Base-by-base conservation (phyloP, 2,888 invertebrate species). In the Embidobia sp. region DNA sequence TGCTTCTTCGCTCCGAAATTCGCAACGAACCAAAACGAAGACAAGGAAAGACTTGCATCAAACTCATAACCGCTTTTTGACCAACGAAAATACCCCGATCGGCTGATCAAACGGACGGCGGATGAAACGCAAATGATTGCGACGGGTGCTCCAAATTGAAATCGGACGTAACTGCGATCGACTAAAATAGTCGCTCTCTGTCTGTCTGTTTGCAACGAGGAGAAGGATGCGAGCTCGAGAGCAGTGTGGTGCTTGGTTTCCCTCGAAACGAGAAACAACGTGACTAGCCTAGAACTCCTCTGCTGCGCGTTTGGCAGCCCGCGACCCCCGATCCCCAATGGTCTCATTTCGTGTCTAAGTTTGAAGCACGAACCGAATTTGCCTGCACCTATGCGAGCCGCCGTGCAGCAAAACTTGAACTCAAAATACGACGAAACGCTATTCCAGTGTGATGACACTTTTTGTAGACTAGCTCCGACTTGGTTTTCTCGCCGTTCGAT, bases 101-200 rank as follows among this genome's bases (percentile, higher is more conserved):
- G n/a, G n/a, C n/a, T n/a, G n/a, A n/a, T n/a, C n/a, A n/a, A n/a
- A n/a, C n/a, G n/a, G n/a, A n/a, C n/a, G n/a, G n/a, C n/a, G n/a
- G 40, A 63, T 46, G 35, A 46, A 46, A 11, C 15, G 27, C 26
- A 33, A 44, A 27, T 15, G 33, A 18, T 55, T 55, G 19, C 15
- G 53, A 26, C 53, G 22, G n/a, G 49, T 49, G 70, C 57, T 70
- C 70, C 61, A 61, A 59, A 69, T 69, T 59, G 61, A 53, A 70
- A 61, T 59, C 42, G 59, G 59, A 35, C 59, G 49, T 51, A 51
- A 61, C 44, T 61, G 35, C 44, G 53, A 55, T 63, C 46, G 49
- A 63, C 63, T 31, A 63, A 72, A 72, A 72, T 72, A 72, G 69
- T 63, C n/a, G 59, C 63, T 53, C 48, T 46, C 53, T 44, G 46